Conservation (phyloP, 2,888 invertebrate species). For the Crepidodera aurea region DNA sequence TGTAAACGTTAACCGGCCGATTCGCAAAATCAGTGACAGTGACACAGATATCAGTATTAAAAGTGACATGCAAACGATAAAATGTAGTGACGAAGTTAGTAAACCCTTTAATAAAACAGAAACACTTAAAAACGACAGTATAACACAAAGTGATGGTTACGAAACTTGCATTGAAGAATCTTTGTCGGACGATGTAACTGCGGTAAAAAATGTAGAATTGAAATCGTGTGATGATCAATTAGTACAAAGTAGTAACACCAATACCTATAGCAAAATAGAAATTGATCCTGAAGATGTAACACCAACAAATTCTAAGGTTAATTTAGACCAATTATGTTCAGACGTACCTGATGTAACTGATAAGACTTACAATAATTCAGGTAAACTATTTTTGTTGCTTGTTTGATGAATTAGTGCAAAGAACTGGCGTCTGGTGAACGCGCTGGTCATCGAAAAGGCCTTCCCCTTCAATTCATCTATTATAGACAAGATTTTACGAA, state of each 20-base stretch:
- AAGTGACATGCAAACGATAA: slow-evolving; percentile 49
- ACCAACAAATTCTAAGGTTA: slow-evolving; percentile 53
- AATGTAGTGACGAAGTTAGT: slow-evolving; percentile 28
- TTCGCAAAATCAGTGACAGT: slow-evolving; percentile 48
- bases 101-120: slow-evolving; percentile 4
- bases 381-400: slow-evolving; percentile 13
- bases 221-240: slow-evolving; percentile 24
- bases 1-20: slow-evolving; percentile 31
- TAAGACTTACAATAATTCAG: slow-evolving; percentile 31
- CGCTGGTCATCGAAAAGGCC: too few species aligned
- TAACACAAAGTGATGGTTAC: slow-evolving; percentile 61
- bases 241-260: slow-evolving; percentile 39
- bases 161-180: slow-evolving; percentile 72
- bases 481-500: too few species aligned
- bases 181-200: slow-evolving; percentile 58
- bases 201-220: slow-evolving; percentile 27
- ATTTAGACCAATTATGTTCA: slow-evolving; percentile 43
- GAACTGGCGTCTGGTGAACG: too few species aligned
- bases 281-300: slow-evolving; percentile 47
- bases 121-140: slow-evolving; percentile 42
- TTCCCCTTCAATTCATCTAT: too few species aligned
- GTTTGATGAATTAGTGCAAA: too few species aligned
- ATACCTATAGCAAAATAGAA: slow-evolving; percentile 30
- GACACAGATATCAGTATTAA: slow-evolving; percentile 54
- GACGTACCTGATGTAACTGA: slow-evolving; percentile 33